These are phyloP conservation scores for Catalaphyllia jardinei DNA, from an alignment of 64 coral and sea anemone genomes.

Conservation along the genomic window DNA sequence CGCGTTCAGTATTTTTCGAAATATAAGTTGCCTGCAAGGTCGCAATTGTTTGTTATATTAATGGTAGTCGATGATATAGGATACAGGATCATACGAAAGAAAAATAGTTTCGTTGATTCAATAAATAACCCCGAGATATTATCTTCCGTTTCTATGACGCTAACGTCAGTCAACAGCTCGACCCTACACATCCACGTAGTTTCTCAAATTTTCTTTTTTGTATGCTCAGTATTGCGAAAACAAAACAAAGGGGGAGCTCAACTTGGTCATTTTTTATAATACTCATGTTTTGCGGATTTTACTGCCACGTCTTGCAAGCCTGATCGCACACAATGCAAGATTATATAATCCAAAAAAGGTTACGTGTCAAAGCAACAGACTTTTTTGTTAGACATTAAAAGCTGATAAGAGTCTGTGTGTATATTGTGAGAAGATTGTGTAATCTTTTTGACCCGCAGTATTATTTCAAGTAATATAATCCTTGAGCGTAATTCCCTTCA, in stretches of 20 bases:
- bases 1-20: not conserved
- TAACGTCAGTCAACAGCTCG: not conserved
- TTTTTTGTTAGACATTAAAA: not conserved
- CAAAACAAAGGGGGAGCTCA: not conserved
- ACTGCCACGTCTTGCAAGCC: not conserved
- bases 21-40: not conserved
- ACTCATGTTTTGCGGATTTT: not conserved
- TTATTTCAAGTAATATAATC: not conserved
- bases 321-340: not conserved
- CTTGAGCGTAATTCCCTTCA: not conserved
- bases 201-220: not conserved
- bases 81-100: not conserved
- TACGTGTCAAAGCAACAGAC: constrained; percentile 13
- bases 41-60: not conserved
- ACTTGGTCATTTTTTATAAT: not conserved
- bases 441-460: not conserved
- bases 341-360: no score
- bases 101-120: constrained; percentile 5
- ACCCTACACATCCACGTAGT: not conserved
- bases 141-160: not conserved
- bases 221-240: constrained; percentile 17
- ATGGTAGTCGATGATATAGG: not conserved
- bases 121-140: not conserved
- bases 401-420: not conserved
- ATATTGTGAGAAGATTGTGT: not conserved